Percentiles rank a stretch among this genome's conserved stretches.
Conservation (phyloP, 1,140 invertebrate genomes). For the Bombyx mandarina region DNA sequence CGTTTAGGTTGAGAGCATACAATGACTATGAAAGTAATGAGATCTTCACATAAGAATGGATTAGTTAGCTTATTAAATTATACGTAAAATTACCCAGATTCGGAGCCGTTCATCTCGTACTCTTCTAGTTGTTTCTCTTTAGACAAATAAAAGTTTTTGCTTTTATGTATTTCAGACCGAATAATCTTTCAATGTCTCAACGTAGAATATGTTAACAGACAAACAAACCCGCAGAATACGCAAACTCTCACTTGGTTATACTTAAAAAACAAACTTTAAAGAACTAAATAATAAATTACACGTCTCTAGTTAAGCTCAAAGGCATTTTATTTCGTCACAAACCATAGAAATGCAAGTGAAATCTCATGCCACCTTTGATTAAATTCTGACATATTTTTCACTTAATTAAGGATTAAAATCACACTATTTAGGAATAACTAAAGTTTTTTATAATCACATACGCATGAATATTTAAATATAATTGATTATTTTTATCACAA, state of each 20-base stretch:
- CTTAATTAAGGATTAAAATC: slow-evolving; percentile 28
- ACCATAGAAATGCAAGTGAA: slow-evolving; percentile 68
- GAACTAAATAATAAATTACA: slow-evolving; percentile 48
- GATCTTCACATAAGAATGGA: background rate
- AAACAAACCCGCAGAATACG: slow-evolving; percentile 9
- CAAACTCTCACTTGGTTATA: slow-evolving; percentile 39
- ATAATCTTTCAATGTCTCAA: too few relatives aligned
- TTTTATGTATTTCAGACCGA: background rate
- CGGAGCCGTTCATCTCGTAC: slow-evolving; percentile 80
- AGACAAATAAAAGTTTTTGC: slow-evolving; percentile 23
- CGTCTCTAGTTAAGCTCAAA: slow-evolving; percentile 38
- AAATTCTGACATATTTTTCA: slow-evolving; percentile 65
- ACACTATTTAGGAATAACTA: slow-evolving; percentile 23
- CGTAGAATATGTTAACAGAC: too few relatives aligned
- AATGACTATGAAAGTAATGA: too few relatives aligned
- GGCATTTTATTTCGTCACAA: slow-evolving; percentile 65
- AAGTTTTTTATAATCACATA: slow-evolving; percentile 40
- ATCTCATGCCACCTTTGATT: slow-evolving; percentile 61
- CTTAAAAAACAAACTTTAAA: slow-evolving; percentile 46
- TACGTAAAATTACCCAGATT: slow-evolving; percentile 78
- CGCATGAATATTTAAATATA: slow-evolving; percentile 28
- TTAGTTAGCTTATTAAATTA: background rate
- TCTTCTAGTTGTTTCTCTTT: slow-evolving; percentile 19
- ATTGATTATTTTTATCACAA: slow-evolving; percentile 49
- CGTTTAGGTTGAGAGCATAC: too few relatives aligned